Conservation (phyloP, 1,140 invertebrate species). For the Aphis craccivora region DNA sequence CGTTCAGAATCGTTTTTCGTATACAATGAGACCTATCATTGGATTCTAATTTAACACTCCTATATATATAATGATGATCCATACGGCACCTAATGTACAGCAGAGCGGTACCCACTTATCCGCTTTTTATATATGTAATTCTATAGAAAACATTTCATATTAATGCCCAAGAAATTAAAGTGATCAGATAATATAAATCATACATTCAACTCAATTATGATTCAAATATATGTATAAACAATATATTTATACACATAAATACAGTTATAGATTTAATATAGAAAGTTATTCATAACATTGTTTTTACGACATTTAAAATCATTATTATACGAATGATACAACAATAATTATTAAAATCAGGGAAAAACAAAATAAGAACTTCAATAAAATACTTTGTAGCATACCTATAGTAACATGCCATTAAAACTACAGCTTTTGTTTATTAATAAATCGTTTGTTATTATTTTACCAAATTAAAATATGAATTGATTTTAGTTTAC, state of each 20-base stretch:
- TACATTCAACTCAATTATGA: neutral
- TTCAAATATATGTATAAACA: neutral
- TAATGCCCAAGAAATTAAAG: neutral
- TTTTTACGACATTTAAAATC: neutral
- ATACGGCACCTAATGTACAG: no score
- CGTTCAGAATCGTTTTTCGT: no score
- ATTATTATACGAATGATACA: neutral
- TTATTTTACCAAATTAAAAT: neutral
- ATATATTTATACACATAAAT: neutral
- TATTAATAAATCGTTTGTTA: neutral
- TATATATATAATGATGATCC: no score
- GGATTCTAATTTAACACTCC: no score
- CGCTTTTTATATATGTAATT: no score
- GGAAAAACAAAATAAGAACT: neutral
- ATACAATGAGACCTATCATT: no score
- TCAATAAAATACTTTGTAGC: neutral
- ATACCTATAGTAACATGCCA: neutral
- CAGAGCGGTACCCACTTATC: no score
- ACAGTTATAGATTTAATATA: neutral
- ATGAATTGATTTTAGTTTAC: neutral
- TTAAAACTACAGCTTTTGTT: neutral
- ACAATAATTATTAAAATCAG: neutral
- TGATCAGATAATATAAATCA: neutral
- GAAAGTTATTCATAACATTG: neutral
- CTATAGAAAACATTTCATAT: neutral